Evolutionary conservation across 1,140 invertebrate genomes (phyloP).

Genomic region (Paraescarpia echinospica): DNA sequence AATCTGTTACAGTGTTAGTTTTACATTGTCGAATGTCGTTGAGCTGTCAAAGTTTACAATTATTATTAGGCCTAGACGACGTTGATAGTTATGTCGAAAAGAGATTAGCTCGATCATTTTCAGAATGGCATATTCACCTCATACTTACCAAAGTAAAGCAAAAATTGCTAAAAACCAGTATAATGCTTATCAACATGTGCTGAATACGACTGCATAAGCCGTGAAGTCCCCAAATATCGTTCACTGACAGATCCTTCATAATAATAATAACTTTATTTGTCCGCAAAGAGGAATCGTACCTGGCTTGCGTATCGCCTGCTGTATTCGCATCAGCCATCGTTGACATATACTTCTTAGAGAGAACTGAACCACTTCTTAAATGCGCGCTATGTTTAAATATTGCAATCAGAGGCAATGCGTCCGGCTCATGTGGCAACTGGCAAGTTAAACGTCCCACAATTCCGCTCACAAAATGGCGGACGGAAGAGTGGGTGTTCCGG

Average conservation of each 20-base stretch:
- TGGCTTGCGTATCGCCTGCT: not conserved
- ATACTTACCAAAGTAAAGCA: not conserved
- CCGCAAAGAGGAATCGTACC: not conserved
- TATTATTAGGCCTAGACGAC: too few species aligned
- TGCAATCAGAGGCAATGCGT: not conserved
- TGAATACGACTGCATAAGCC: not conserved
- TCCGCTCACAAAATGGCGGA: conserved; percentile 12
- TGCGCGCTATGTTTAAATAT: not conserved
- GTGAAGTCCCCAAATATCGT: not conserved
- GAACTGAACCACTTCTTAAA: not conserved
- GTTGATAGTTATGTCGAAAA: too few species aligned
- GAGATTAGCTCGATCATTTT: too few species aligned
- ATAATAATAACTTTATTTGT: not conserved
- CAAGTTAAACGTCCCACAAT: conserved; percentile 10
- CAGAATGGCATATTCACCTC: too few species aligned
- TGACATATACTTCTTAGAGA: not conserved
- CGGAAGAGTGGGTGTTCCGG: conserved; percentile 13
- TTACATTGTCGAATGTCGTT: too few species aligned
- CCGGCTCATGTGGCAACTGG: not conserved
- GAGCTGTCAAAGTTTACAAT: too few species aligned
- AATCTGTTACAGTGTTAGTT: too few species aligned
- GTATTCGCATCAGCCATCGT: not conserved
- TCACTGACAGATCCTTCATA: not conserved
- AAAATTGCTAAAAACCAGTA: not conserved
- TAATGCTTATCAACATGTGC: not conserved